phyloP scores from a whole-genome alignment of 2,888 invertebrate species.

The Minunthozetes semirufus region DNA sequence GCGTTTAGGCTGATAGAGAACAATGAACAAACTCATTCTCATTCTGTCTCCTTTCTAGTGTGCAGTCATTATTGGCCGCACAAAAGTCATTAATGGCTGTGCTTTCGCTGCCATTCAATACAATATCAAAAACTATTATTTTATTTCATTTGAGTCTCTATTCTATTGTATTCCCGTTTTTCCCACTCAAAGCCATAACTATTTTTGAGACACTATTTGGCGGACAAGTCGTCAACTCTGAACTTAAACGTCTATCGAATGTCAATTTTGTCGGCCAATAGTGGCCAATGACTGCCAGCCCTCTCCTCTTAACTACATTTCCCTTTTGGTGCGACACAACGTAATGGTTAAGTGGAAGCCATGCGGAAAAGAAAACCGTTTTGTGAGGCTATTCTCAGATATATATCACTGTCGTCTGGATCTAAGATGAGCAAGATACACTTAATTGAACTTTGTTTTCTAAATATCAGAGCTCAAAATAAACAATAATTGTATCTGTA shows the following conservation, averaged over 20 bases:
- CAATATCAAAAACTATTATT: not conserved
- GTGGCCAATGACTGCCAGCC: not conserved
- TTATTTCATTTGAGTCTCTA: too few species aligned
- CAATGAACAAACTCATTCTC: too few species aligned
- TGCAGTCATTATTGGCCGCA: constrained; percentile 18
- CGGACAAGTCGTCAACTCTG: not conserved
- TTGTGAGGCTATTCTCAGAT: not conserved
- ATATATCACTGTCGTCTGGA: not conserved
- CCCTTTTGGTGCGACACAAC: constrained; percentile 4
- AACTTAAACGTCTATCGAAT: not conserved
- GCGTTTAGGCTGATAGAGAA: not conserved
- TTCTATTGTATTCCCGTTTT: constrained; percentile 2
- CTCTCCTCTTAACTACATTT: constrained; percentile 2
- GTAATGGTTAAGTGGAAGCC: constrained; percentile 5
- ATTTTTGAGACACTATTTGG: not conserved
- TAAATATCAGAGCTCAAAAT: too few species aligned
- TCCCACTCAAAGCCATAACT: constrained; percentile 9
- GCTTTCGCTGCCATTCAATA: constrained; percentile 2
- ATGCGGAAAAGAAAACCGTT: constrained; percentile 31
- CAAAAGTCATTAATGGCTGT: constrained; percentile 28
- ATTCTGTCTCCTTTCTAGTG: too few species aligned
- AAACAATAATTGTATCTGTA: too few species aligned
- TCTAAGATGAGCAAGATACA: too few species aligned
- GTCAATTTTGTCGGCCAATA: not conserved
- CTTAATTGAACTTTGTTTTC: too few species aligned